Conservation (phyloP, 2,888 invertebrate genomes). For the Lithophane ornitopus region DNA sequence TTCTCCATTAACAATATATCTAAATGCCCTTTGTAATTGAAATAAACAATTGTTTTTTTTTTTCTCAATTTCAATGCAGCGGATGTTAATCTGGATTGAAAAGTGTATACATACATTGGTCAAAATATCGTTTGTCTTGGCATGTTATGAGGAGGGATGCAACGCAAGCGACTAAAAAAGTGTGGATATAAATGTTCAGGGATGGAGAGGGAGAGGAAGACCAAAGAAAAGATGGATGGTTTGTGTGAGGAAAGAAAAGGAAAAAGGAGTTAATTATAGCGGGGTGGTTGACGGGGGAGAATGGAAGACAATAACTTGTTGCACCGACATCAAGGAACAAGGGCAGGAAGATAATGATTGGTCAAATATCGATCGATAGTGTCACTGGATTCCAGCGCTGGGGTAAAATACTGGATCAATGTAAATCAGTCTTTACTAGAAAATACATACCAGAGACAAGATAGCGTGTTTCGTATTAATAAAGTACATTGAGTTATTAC, state of each 20-base stretch:
- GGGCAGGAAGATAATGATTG: background rate
- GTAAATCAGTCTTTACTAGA: background rate
- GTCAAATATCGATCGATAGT: background rate
- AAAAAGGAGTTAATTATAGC: background rate
- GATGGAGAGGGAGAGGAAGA: background rate
- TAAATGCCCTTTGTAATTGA: too few relatives aligned
- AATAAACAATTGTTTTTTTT: too few relatives aligned
- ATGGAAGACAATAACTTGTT: background rate
- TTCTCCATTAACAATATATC: too few relatives aligned
- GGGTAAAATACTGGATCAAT: background rate
- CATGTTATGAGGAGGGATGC: background rate
- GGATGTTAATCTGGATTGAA: background rate
- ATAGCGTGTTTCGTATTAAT: slow-evolving; percentile 57
- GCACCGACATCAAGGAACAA: background rate
- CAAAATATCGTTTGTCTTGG: background rate
- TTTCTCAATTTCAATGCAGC: background rate
- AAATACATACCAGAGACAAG: slow-evolving; percentile 26
- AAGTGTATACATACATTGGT: background rate
- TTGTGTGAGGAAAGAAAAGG: background rate
- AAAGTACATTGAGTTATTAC: slow-evolving; percentile 51
- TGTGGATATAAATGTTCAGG: background rate
- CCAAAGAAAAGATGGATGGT: too few relatives aligned
- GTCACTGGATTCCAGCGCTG: background rate
- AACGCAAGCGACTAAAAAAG: background rate
- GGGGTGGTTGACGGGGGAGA: background rate